Evolutionary conservation across 1,140 invertebrate species (phyloP), one percentile per base, ranked within the genome.

Genomic region (Drosophila littoralis): DNA sequence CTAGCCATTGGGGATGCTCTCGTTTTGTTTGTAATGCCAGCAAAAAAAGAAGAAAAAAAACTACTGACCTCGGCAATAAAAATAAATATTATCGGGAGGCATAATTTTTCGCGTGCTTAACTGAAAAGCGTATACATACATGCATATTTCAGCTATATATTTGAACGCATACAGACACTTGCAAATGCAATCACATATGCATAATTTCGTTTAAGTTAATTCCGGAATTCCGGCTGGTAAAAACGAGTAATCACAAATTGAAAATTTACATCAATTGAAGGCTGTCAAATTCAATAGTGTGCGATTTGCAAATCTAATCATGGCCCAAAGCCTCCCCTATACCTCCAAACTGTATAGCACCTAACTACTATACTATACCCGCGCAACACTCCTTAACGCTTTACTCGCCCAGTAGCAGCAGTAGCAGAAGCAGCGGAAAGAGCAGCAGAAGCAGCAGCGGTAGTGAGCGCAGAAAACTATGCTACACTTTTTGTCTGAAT

Each of bases 241-340:
- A 65, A 15, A n/a, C 57, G 57, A 45, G 46, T 54, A 57, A 50
- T 22, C 17, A 57, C 64, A 73, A 73, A 73, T 73, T 68, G 70
- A 73, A 73, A 68, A 73, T 73, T 73, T 73, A 65, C 64, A 67
- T 73, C 48, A 68, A 73, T 73, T 68, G 64, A 67, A 68, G 58
- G 57, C 70, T 73, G 55, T 68, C 70, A 73, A 67, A 73, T 73
- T 68, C 54, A 73, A 73, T 73, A 66, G 46, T 67, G 38, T 73
- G 58, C 70, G 70, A 73, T 73, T 73, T 68, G 48, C 70, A 65
- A 73, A 73, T 59, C 70, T 73, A 73, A 73, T 73, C 64, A 68
- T 46, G 70, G 40, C 55, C 13, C 12, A 15, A 9, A 10, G 13
- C n/a, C 7, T 9, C 22, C 22, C 6, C 1, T 10, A 33, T 5